Percentiles rank a stretch among this genome's conserved stretches.
These are phyloP conservation scores for Cynocephalus volans DNA, from an alignment of 2,113 vertebrate genomes.

Conservation along the genomic window DNA sequence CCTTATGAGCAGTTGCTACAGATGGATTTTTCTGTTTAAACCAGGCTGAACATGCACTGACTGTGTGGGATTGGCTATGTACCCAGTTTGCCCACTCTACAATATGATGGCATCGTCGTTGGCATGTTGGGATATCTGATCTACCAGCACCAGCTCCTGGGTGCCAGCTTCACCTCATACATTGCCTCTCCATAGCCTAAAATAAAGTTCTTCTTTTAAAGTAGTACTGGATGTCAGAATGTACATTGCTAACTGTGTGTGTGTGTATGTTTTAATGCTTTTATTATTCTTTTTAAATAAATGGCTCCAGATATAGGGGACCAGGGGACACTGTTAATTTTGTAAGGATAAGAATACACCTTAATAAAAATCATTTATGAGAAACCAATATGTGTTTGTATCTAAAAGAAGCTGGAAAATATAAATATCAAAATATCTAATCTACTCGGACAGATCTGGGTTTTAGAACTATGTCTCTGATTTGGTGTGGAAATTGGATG, in stretches of 20 bases:
- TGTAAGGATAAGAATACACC: background rate
- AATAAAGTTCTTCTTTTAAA: constrained; percentile 23
- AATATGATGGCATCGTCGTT: background rate
- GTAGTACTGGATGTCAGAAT: background rate
- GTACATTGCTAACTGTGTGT: background rate
- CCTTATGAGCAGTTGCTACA: background rate
- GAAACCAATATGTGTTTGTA: background rate
- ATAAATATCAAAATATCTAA: background rate
- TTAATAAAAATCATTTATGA: background rate
- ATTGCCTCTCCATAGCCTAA: background rate
- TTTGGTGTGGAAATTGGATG: background rate
- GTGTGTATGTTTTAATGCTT: too few relatives aligned
- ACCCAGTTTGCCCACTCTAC: background rate
- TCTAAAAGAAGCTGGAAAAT: background rate
- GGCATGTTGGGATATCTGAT: background rate
- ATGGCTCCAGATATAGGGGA: too few relatives aligned
- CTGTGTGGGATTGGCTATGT: background rate
- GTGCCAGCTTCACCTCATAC: background rate
- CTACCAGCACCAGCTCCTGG: background rate
- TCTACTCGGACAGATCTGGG: background rate
- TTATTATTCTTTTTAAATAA: too few relatives aligned
- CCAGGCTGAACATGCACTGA: background rate
- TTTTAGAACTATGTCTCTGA: background rate
- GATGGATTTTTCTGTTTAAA: background rate
- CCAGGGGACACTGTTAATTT: background rate